Conservation (phyloP, 2,888 invertebrate genomes). For the Ennomos erosarius region DNA sequence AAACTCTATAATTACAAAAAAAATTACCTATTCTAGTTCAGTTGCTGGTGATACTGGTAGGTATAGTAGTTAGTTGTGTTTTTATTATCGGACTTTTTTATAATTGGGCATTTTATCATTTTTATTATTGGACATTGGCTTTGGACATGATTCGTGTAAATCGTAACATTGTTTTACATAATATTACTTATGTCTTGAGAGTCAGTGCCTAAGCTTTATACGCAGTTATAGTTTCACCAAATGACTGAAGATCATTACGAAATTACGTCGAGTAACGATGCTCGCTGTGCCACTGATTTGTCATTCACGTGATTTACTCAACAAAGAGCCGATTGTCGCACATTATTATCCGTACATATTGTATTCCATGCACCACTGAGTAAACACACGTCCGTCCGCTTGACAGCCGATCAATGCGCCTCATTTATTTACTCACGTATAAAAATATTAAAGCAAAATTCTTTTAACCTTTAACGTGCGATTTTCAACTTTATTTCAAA, state of each 20-base stretch:
- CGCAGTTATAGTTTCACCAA: conserved; percentile 6
- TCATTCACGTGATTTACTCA: conserved; percentile 47
- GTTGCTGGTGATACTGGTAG: too few species aligned
- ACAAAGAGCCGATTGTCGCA: conserved; percentile 63
- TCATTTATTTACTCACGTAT: conserved; percentile 82
- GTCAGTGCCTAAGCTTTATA: too few species aligned
- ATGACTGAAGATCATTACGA: conserved; percentile 4
- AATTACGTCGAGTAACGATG: conserved; percentile 6
- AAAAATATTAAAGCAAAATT: conserved; percentile 67
- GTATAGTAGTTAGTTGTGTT: too few species aligned
- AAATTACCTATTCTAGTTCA: too few species aligned
- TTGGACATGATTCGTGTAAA: too few species aligned
- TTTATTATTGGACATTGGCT: too few species aligned
- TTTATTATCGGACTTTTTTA: too few species aligned
- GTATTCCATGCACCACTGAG: conserved; percentile 56
- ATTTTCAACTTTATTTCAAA: conserved; percentile 51
- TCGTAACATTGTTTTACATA: too few species aligned
- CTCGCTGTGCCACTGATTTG: conserved; percentile 54
- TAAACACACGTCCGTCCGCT: conserved; percentile 65
- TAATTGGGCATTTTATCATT: too few species aligned
- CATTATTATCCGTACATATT: conserved; percentile 52
- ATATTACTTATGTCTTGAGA: too few species aligned
- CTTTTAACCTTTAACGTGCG: conserved; percentile 23
- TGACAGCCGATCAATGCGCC: conserved; percentile 76
- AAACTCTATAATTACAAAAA: too few species aligned